A percentile compares a stretch with the other conserved stretches of the same genome.
Evolutionary conservation across 2,888 invertebrate genomes (phyloP).

Genomic region (Heliconius ismenius): DNA sequence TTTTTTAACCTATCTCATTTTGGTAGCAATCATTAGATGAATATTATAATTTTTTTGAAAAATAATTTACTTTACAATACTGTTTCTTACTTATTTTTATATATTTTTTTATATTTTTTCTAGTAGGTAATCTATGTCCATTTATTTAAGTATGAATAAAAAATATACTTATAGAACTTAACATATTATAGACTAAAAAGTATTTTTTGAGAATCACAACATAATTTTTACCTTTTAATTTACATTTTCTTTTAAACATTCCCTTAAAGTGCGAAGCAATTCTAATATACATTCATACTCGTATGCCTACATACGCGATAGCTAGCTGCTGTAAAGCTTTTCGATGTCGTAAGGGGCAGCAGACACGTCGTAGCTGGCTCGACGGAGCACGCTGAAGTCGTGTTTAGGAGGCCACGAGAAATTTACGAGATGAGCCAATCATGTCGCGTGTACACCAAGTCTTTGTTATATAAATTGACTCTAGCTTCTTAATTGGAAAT

Average conservation of each 20-base stretch:
- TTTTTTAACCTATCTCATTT: too few relatives aligned
- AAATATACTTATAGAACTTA: not conserved
- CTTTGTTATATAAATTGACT: constrained; percentile 76
- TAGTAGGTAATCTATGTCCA: too few relatives aligned
- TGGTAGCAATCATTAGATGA: too few relatives aligned
- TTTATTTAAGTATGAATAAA: too few relatives aligned
- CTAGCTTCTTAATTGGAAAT: constrained; percentile 52
- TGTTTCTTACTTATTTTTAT: not conserved
- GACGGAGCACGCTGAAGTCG: constrained; percentile 48
- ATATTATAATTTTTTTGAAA: too few relatives aligned
- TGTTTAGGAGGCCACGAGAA: constrained; percentile 66
- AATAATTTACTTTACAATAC: not conserved
- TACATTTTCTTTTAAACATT: not conserved
- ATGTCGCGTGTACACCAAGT: constrained; percentile 57
- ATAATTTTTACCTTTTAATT: too few relatives aligned
- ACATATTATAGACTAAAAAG: not conserved
- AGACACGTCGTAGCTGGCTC: constrained; percentile 56
- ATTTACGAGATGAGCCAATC: constrained; percentile 66
- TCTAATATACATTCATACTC: not conserved
- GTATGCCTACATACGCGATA: not conserved
- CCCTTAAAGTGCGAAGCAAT: not conserved
- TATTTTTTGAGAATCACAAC: too few relatives aligned
- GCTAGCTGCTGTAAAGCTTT: constrained; percentile 57
- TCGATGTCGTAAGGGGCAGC: constrained; percentile 53
- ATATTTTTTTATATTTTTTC: too few relatives aligned